Conservation (phyloP, 2,113 vertebrate species). For the Ochotona curzoniae region DNA sequence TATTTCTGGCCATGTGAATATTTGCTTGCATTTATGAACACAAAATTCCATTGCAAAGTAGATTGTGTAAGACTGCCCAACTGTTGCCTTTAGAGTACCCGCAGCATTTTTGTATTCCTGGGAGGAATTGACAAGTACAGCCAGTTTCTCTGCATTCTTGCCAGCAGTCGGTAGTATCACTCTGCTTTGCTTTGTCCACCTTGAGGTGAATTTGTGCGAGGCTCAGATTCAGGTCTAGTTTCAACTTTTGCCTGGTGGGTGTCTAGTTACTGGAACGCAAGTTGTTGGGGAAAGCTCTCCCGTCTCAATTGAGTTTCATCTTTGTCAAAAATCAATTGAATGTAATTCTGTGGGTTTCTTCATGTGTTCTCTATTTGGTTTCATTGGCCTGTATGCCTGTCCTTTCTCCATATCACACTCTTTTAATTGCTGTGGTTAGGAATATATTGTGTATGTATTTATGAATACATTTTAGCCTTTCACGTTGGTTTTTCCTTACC, state of each 20-base stretch:
- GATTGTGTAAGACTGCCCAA: background rate
- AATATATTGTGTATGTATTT: background rate
- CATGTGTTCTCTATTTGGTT: background rate
- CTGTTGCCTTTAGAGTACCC: background rate
- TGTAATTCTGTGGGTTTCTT: background rate
- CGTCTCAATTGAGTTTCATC: background rate
- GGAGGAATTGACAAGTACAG: background rate
- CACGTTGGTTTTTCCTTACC: conserved; percentile 1
- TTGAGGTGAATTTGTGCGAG: background rate
- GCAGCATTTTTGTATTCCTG: background rate
- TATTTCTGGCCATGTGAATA: background rate
- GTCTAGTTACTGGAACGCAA: background rate
- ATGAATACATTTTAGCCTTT: too few relatives aligned
- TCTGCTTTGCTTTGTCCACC: background rate
- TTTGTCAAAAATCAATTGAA: background rate
- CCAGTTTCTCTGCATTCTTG: background rate
- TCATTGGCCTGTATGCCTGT: background rate
- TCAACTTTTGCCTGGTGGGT: background rate
- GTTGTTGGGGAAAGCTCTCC: background rate
- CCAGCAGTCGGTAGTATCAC: background rate
- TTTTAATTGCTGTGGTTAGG: background rate
- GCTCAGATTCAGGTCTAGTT: background rate
- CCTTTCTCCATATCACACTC: background rate
- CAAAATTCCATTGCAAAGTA: background rate
- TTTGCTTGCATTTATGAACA: background rate